Percentiles rank a stretch among this genome's conserved stretches.
These are phyloP conservation scores for Oreortyx pictus DNA, from an alignment of 2,797 vertebrate genomes.

Conservation along the genomic window DNA sequence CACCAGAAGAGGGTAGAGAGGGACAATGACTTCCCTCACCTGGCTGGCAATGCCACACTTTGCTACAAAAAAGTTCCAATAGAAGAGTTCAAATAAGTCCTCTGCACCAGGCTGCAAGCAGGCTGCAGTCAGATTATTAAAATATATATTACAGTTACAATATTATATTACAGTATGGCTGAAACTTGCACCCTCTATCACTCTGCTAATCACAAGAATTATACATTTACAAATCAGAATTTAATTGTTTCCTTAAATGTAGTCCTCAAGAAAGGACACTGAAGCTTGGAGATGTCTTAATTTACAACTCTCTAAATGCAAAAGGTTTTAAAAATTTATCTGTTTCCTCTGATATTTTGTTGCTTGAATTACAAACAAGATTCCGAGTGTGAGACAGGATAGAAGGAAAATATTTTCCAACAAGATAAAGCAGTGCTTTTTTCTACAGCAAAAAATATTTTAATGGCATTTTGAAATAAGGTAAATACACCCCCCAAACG, in stretches of 20 bases:
- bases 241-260: background rate
- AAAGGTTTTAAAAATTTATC: background rate
- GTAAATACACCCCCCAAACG: background rate
- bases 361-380: background rate
- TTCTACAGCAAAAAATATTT: background rate
- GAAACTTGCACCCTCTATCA: background rate
- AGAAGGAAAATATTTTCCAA: background rate
- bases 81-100: background rate
- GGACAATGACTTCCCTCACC: no score
- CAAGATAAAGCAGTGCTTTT: background rate
- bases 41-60: no score
- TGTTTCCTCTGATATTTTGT: background rate
- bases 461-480: constrained; percentile 10
- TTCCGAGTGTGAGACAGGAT: background rate
- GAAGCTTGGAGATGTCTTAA: background rate
- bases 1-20: no score
- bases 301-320: background rate
- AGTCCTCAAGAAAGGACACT: background rate
- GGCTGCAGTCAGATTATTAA: background rate
- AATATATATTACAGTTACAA: background rate
- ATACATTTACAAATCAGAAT: background rate
- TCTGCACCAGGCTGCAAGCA: background rate
- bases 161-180: background rate
- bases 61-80: no score
- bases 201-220: background rate